A percentile compares a stretch with the other conserved stretches of the same genome.
phyloP scores from a whole-genome alignment of 2,888 invertebrate species.

The Epinotia ramella region DNA sequence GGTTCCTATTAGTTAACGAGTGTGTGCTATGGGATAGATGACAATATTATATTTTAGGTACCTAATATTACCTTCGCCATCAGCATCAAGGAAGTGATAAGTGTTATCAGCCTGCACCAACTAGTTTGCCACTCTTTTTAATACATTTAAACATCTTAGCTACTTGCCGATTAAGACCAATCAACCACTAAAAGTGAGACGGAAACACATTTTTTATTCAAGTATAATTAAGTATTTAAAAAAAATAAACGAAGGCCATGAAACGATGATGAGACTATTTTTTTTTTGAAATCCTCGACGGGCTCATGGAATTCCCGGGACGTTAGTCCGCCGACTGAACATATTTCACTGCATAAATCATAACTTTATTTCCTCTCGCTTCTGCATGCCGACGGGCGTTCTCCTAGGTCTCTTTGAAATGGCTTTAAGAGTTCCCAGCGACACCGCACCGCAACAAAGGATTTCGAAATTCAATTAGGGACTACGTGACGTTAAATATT shows the following conservation, averaged over 20 bases:
- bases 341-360: constrained; percentile 83
- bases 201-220: no score
- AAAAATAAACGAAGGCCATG: constrained; percentile 9
- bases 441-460: constrained; percentile 73
- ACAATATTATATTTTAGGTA: no score
- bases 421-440: constrained; percentile 76
- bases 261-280: constrained; percentile 19
- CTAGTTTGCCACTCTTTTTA: no score
- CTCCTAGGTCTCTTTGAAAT: constrained; percentile 81
- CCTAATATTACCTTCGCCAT: no score
- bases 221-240: no score
- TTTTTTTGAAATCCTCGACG: not conserved
- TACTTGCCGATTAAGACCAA: no score
- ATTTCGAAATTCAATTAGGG: constrained; percentile 78
- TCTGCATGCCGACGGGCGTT: constrained; percentile 62
- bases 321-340: constrained; percentile 57
- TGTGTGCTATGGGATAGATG: no score
- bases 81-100: no score
- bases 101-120: no score
- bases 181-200: no score
- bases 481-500: constrained; percentile 63
- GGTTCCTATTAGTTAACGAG: no score
- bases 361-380: constrained; percentile 84
- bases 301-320: constrained; percentile 45
- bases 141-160: no score